Evolutionary conservation across 2,797 vertebrate species (phyloP).

Genomic region (Macroramphosus scolopax): DNA sequence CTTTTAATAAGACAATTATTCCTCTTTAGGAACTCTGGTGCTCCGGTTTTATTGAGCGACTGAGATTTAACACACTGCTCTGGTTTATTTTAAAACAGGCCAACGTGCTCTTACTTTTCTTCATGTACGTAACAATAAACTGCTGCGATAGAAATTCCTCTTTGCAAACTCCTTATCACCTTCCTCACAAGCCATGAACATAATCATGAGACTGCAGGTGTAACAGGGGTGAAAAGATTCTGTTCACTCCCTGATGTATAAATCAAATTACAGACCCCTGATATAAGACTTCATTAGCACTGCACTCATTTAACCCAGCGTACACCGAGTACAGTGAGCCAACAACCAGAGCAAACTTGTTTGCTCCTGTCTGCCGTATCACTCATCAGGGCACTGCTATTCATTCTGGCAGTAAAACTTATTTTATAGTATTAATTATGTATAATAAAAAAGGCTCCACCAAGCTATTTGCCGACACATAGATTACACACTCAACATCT

Average conservation of each 20-base stretch:
- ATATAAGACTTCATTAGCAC: conserved; percentile 47
- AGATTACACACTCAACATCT: conserved; percentile 82
- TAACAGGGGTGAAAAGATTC: conserved; percentile 21
- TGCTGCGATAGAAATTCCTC: conserved; percentile 23
- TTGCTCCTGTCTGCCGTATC: conserved; percentile 29
- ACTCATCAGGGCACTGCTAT: conserved; percentile 38
- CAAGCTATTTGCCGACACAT: conserved; percentile 73
- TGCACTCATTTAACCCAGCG: conserved; percentile 35
- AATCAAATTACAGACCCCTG: conserved; percentile 41
- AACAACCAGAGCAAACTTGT: conserved; percentile 40
- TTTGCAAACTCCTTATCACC: conserved; percentile 31
- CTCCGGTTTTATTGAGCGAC: too few relatives aligned
- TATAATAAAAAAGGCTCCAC: conserved; percentile 66
- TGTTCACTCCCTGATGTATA: conserved; percentile 31
- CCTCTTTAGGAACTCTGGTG: too few relatives aligned
- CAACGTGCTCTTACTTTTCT: neutral
- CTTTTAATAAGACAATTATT: too few relatives aligned
- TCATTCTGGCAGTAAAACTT: conserved; percentile 49
- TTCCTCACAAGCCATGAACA: conserved; percentile 23
- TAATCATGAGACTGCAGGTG: conserved; percentile 26
- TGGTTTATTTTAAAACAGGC: too few relatives aligned
- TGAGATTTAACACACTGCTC: too few relatives aligned
- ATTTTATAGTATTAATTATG: conserved; percentile 68
- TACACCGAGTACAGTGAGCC: conserved; percentile 20
- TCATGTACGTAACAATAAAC: conserved; percentile 16